Base-by-base conservation (phyloP, 1,140 invertebrate genomes). In the Brachionus koreanus region DNA sequence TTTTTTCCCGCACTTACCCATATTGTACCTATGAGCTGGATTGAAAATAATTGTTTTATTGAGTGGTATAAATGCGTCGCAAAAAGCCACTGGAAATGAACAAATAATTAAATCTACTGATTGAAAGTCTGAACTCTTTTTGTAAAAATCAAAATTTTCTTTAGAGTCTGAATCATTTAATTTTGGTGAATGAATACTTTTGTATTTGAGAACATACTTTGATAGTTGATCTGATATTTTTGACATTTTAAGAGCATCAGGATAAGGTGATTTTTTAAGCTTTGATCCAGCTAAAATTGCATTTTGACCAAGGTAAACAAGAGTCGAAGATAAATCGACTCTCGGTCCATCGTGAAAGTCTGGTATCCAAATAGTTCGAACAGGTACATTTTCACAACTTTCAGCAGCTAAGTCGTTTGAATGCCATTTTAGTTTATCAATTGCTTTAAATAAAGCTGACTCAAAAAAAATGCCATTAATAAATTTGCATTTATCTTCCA, bases 11-110 rank as follows among this genome's bases (percentile, higher is more conserved):
- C 69, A 77, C n/a, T 76, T 42, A 7, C 83, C 83, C 33, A 83
- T 33, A 19, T 83, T 83, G 25, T 83, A 84, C 12, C 84, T 67
- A 25, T 82, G 46, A 35, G 75, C 33, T 67, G 46, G 52, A 83
- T 39, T 33, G 61, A 37, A 57, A n/a, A 84, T 82, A n/a, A 84
- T 69, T 9, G 79, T 83, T 46, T 83, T 82, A 43, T 83, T 83
- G n/a, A 84, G 77, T 25, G 83, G 83, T 10, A 81, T 67, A 33
- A 67, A 83, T 5, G 76, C 33, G 23, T 83, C 83, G 49, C 84
- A 84, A 19, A 83, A 61, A 12, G 83, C 82, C 5, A 63, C 13
- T 25, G 82, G 77, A 67, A 83, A 82, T 67, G 79, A 65, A 49
- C 84, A 84, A 39, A 75, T 52, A 13, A 84, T 42, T 2, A 61